Evolutionary conservation across 1,140 invertebrate genomes (phyloP), one percentile per base, ranked within the genome.

Genomic region (Drosophila chauvacae): DNA sequence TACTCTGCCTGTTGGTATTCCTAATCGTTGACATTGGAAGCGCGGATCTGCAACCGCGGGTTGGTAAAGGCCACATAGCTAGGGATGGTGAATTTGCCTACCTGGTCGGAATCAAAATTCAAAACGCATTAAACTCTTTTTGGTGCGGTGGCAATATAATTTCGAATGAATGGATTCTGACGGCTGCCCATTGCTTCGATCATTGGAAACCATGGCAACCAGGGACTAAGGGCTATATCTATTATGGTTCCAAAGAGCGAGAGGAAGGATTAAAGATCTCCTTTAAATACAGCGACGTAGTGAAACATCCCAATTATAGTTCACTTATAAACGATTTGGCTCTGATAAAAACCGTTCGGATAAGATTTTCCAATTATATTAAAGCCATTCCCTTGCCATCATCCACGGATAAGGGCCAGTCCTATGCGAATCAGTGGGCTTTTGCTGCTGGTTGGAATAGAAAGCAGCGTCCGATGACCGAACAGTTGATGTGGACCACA

Each of bases 51-150:
- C 23, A 28, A 10, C 14, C 14, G 13, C 47, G 47, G 2, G 23
- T 48, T 4, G 1, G 5, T 4, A 28, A 20, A 1, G 47, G 47
- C 1, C 1, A 16, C 1, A 2, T 48, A 1, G 23, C 47, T 23
- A 26, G 10, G 23, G 1, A 4, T 2, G 7, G 7, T 10, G 1
- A 28, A n/a, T 28, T 50, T 28, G 16, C 47, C 23, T 28, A n/a
- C 7, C 7, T 50, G 47, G 47, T 28, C 4, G 23, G 23, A 4
- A 13, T 48, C 23, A n/a, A 2, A 7, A 50, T 20, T 3, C 1
- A 7, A 2, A 14, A 7, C 41, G 5, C 1, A 4, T 1, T 16
- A 0, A 10, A 1, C 0, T 18, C 41, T 2, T 18, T 0, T 7
- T 47, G 44, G 44, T 47, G 44, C 1, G 7, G 13, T 47, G 44